Evolutionary conservation across 2,113 vertebrate genomes (phyloP).

Genomic region (Marmota monax): DNA sequence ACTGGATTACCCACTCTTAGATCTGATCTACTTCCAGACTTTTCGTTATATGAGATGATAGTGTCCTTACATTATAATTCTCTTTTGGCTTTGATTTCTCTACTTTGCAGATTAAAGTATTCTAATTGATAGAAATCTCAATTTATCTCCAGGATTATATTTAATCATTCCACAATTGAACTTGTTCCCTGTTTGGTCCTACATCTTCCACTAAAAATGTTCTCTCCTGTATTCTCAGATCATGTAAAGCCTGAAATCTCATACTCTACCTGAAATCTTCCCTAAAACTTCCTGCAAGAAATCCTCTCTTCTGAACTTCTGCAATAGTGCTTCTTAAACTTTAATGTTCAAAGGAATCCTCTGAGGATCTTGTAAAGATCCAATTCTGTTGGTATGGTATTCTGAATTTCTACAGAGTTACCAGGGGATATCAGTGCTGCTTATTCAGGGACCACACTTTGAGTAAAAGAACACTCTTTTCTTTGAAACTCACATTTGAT

Average conservation of each 20-base stretch:
- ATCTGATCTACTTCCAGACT: background rate
- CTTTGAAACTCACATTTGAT: background rate
- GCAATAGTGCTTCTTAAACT: background rate
- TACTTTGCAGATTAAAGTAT: background rate
- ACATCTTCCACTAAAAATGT: background rate
- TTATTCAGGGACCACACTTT: background rate
- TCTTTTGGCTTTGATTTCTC: background rate
- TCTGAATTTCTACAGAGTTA: background rate
- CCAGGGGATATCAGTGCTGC: background rate
- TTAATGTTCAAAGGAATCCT: background rate
- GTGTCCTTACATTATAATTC: background rate
- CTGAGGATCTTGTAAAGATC: background rate
- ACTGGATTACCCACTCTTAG: background rate
- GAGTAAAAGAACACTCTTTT: background rate
- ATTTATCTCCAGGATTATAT: background rate
- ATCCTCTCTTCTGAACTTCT: background rate
- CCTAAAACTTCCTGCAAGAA: background rate
- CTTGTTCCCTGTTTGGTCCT: background rate
- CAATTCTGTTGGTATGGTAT: background rate
- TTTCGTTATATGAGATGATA: background rate
- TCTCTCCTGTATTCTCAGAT: background rate
- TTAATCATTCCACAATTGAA: background rate
- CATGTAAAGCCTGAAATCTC: background rate
- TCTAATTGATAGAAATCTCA: background rate
- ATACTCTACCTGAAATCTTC: background rate